Evolutionary conservation across 2,797 vertebrate genomes (phyloP).

Genomic region (Pipistrellus nathusii): DNA sequence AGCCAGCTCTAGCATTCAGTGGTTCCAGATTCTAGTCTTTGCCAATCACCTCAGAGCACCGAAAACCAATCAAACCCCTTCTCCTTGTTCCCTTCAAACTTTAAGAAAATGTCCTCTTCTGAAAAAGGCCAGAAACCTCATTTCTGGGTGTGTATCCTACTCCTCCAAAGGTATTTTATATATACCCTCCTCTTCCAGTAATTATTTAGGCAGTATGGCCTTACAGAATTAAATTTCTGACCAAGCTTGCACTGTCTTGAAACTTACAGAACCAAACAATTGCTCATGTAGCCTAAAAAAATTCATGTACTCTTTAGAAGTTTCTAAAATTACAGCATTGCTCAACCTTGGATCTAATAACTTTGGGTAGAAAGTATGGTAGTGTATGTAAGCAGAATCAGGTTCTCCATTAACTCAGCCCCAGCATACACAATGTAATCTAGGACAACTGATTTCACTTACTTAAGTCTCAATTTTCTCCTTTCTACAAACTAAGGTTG

Average conservation of each 20-base stretch:
- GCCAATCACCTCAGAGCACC: background rate
- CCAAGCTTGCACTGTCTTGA: background rate
- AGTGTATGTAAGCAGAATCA: background rate
- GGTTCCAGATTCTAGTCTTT: background rate
- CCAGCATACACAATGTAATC: background rate
- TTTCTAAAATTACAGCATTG: slow-evolving; percentile 59
- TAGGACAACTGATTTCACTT: slow-evolving; percentile 2
- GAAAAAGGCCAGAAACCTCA: background rate
- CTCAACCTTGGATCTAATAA: background rate
- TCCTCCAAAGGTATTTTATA: slow-evolving; percentile 38
- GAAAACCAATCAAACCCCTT: background rate
- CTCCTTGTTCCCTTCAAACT: background rate
- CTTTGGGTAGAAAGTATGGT: slow-evolving; percentile 9
- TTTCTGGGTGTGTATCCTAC: background rate
- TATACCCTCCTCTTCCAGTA: background rate
- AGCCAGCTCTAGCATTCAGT: background rate
- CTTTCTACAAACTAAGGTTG: background rate
- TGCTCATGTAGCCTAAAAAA: slow-evolving; percentile 16
- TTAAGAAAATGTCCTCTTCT: slow-evolving; percentile 27
- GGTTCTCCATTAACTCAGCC: background rate
- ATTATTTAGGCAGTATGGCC: background rate
- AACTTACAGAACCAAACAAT: slow-evolving; percentile 52
- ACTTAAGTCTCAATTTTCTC: slow-evolving; percentile 8
- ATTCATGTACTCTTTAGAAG: slow-evolving; percentile 29
- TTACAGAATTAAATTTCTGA: slow-evolving; percentile 60